These are phyloP conservation scores for Bilobella aurantiaca DNA, from an alignment of 1,140 invertebrate species.

Conservation along the genomic window DNA sequence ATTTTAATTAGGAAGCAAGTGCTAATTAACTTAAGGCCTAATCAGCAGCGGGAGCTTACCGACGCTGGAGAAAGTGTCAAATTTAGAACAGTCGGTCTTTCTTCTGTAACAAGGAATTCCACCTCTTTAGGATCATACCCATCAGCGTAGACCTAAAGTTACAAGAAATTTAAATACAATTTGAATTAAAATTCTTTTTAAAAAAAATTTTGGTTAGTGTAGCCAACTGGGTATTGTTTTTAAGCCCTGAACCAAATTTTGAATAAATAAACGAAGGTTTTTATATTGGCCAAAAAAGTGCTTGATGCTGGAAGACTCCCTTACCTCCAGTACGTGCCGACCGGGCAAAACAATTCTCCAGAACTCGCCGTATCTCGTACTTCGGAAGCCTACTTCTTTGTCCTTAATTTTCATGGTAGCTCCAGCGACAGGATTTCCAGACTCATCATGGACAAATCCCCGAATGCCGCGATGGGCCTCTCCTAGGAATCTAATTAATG, in stretches of 20 bases:
- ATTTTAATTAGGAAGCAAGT: background rate
- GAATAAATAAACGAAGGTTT: no score
- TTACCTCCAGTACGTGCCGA: conserved; percentile 69
- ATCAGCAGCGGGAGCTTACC: conserved; percentile 51
- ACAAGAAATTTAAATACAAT: background rate
- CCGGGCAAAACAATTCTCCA: conserved; percentile 79
- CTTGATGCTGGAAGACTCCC: no score
- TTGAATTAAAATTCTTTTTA: background rate
- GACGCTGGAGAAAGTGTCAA: conserved; percentile 68
- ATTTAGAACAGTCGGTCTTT: conserved; percentile 71
- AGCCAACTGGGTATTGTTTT: background rate
- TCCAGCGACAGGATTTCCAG: conserved; percentile 67
- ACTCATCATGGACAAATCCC: conserved; percentile 72
- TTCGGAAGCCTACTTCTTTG: conserved; percentile 74
- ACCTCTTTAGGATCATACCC: conserved; percentile 68
- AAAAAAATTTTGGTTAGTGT: background rate
- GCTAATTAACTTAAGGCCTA: background rate
- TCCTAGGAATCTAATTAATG: conserved; percentile 72
- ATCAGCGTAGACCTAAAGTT: conserved; percentile 63
- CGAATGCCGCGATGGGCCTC: conserved; percentile 75
- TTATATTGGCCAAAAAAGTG: no score
- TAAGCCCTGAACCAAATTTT: no score
- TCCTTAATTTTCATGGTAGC: conserved; percentile 73
- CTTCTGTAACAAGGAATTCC: conserved; percentile 74
- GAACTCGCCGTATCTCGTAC: conserved; percentile 85